A percentile compares a stretch with the other conserved stretches of the same genome.
phyloP scores from a whole-genome alignment of 2,888 invertebrate genomes.

The Platycheirus albimanus region DNA sequence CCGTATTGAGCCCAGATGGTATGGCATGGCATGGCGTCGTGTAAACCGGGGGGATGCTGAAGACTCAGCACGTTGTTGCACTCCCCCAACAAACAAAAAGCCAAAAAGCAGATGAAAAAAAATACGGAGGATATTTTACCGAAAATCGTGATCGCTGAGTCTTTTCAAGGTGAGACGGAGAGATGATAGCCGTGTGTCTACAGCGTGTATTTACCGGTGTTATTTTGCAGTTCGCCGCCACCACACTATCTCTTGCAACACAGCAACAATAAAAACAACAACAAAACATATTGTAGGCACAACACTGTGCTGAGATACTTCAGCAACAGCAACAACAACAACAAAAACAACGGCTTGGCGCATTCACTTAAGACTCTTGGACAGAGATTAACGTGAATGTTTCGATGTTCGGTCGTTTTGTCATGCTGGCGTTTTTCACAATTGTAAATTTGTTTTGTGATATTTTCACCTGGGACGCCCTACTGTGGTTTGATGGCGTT shows the following conservation, averaged over 20 bases:
- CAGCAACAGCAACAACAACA: too few relatives aligned
- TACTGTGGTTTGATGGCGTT: conserved; percentile 62
- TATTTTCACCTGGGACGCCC: conserved; percentile 74
- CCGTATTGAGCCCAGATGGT: conserved; percentile 45
- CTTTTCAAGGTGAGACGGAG: conserved; percentile 74
- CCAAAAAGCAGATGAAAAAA: conserved; percentile 6
- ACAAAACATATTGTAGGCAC: conserved; percentile 72
- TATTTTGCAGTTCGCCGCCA: conserved; percentile 68
- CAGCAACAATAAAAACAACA: conserved; percentile 21
- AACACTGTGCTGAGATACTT: conserved; percentile 54
- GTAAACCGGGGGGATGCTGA: conserved; percentile 36
- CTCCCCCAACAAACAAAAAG: conserved; percentile 40
- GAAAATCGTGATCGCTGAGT: conserved; percentile 70
- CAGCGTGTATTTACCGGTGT: conserved; percentile 74
- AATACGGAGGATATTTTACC: conserved; percentile 62
- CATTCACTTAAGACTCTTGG: conserved; percentile 63
- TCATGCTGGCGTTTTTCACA: conserved; percentile 74
- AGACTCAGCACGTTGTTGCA: conserved; percentile 60
- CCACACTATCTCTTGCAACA: conserved; percentile 38
- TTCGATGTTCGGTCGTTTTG: conserved; percentile 74
- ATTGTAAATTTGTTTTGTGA: conserved; percentile 74
- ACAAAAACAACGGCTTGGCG: conserved; percentile 52
- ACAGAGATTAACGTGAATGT: conserved; percentile 75
- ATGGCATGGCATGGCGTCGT: conserved; percentile 28
- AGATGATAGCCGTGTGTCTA: conserved; percentile 74